Percentiles rank a stretch among this genome's conserved stretches.
Evolutionary conservation across 2,888 invertebrate species (phyloP).

Genomic region (Choristoneura rosaceana): DNA sequence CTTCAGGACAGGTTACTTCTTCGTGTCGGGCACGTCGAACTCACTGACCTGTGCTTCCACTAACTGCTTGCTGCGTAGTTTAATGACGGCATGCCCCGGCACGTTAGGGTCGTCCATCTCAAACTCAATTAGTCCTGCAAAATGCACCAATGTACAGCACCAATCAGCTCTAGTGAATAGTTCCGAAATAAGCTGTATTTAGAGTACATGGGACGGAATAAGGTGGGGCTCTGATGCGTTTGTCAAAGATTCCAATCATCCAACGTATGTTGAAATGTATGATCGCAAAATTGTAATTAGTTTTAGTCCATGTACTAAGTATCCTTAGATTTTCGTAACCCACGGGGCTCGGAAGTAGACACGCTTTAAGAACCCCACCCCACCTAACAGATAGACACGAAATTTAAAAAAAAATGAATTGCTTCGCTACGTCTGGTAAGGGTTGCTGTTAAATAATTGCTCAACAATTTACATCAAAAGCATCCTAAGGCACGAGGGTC

Average conservation of each 20-base stretch:
- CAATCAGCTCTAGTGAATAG: neutral
- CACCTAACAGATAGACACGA: neutral
- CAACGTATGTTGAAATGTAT: no score
- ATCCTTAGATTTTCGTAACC: no score
- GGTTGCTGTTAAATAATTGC: neutral
- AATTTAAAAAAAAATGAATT: no score
- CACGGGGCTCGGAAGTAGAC: no score
- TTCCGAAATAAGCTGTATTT: neutral
- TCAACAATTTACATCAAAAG: no score
- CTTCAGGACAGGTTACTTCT: slow-evolving; percentile 53
- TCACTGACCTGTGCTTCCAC: slow-evolving; percentile 83
- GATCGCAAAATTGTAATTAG: no score
- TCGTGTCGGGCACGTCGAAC: slow-evolving; percentile 72
- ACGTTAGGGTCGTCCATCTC: slow-evolving; percentile 83
- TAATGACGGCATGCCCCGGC: slow-evolving; percentile 79
- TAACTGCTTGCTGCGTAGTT: slow-evolving; percentile 82
- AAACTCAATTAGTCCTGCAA: slow-evolving; percentile 78
- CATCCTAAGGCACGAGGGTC: neutral
- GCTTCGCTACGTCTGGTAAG: neutral
- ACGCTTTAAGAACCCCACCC: no score
- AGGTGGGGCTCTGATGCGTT: no score
- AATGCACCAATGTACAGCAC: neutral
- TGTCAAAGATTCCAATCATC: no score
- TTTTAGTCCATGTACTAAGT: no score
- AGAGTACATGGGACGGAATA: no score